Evolutionary conservation across 1,140 invertebrate species (phyloP), one percentile per base, ranked within the genome.

Genomic region (Anastrepha obliqua): DNA sequence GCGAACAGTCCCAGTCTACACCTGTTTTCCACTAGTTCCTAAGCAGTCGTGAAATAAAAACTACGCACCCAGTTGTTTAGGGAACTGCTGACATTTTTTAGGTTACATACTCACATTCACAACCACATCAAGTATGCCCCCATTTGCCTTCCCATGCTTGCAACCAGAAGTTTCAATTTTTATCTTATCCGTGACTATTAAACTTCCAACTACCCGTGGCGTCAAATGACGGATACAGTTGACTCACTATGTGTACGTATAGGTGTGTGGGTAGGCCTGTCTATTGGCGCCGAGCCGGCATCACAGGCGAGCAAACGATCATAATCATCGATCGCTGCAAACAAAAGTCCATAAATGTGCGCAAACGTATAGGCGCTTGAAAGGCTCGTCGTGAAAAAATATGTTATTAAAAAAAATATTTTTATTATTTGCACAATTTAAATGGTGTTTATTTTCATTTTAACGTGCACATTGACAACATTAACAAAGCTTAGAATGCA

Each of bases 141-240:
- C 17, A 74, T 17, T 17, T 2, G 42, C 67, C 2, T 44, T 47
- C 9, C 1, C 13, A 3, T 44, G 42, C 42, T 67, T 67, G 67
- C 13, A 74, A 74, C 67, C 67, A 74, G 67, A 74, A 74, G 67
- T 74, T 74, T 74, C 42, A 47, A n/a, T 74, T 47, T 74, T 74
- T 74, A 74, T 74, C 67, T 74, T 74, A 74, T 74, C 67, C 67
- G 4, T 0, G 42, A 2, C 67, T 74, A 74, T 74, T 74, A 74
- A 74, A 44, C 29, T 74, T 47, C 7, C 67, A 47, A 74, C 67
- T 74, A 74, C 42, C 15, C 15, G 44, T 74, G 67, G 42, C 42
- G 42, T 47, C 42, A 74, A 17, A 47, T 47, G 67, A 55, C 17
- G 67, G 3, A 74, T 44, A 11, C 51, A 55, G 51, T 55, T 2